These are phyloP conservation scores for Fragum fragum DNA, from an alignment of 2,888 invertebrate species.

Conservation along the genomic window DNA sequence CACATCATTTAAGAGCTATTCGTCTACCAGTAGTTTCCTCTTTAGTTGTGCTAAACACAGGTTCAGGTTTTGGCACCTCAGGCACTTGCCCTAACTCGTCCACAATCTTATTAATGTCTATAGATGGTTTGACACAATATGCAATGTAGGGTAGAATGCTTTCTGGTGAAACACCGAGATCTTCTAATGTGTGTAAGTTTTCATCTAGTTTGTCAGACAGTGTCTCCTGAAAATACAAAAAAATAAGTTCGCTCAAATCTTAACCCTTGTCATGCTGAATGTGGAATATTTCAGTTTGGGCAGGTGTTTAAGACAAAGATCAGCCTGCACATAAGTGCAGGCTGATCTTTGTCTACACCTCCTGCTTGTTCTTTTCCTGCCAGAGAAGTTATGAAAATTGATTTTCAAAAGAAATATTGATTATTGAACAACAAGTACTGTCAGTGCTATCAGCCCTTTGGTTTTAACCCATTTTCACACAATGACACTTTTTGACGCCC, in stretches of 20 bases:
- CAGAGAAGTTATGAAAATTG: not conserved
- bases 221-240: slow-evolving; percentile 88
- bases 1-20: not conserved
- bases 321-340: no score
- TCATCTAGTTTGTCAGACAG: slow-evolving; percentile 90
- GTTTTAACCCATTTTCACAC: no score
- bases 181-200: slow-evolving; percentile 92
- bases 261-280: no score
- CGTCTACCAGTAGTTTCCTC: not conserved
- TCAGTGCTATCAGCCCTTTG: no score
- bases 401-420: not conserved
- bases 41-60: slow-evolving; percentile 11
- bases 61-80: slow-evolving; percentile 6
- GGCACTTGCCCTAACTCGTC: slow-evolving; percentile 13
- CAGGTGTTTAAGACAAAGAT: no score
- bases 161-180: slow-evolving; percentile 91
- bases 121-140: slow-evolving; percentile 12
- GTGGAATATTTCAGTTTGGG: no score
- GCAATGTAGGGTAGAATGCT: slow-evolving; percentile 34
- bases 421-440: no score
- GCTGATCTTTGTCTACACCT: no score
- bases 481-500: no score
- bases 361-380: no score
- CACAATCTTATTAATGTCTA: not conserved
- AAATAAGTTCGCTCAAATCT: not conserved